A percentile compares a stretch with the other conserved stretches of the same genome.
phyloP scores from a whole-genome alignment of 92 coral and sea anemone genomes.

The Zoanthus gigantus region DNA sequence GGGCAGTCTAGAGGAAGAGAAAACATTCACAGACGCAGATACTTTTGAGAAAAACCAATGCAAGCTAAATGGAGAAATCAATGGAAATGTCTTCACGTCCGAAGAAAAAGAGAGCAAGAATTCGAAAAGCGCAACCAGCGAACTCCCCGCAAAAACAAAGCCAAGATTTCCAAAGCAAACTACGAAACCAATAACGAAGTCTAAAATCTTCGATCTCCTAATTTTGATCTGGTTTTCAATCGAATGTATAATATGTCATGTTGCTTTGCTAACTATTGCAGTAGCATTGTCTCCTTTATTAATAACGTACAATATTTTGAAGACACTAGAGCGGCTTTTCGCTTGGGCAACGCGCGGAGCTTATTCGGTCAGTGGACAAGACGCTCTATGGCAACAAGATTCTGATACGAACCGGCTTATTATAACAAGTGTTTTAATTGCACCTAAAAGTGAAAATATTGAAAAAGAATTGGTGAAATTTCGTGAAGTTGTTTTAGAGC shows the following conservation, averaged over 20 bases:
- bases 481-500: slow-evolving; percentile 58
- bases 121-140: not conserved
- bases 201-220: not conserved
- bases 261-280: slow-evolving; percentile 30
- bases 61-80: slow-evolving; percentile 33
- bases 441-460: slow-evolving; percentile 36
- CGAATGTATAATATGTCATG: slow-evolving; percentile 68
- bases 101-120: slow-evolving; percentile 16
- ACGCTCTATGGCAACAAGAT: slow-evolving; percentile 84
- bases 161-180: not conserved
- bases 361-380: slow-evolving; percentile 75
- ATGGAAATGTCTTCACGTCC: not conserved
- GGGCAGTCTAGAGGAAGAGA: slow-evolving; percentile 17
- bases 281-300: slow-evolving; percentile 61
- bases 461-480: slow-evolving; percentile 62
- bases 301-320: slow-evolving; percentile 62
- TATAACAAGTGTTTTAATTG: slow-evolving; percentile 64
- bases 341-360: slow-evolving; percentile 51
- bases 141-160: not conserved
- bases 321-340: slow-evolving; percentile 66
- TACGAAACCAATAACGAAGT: not conserved
- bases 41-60: not conserved
- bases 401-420: slow-evolving; percentile 70
- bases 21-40: not conserved
- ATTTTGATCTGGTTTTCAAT: slow-evolving; percentile 48